phyloP scores from a whole-genome alignment of 2,888 invertebrate genomes.

The Melangyna quadrimaculata region DNA sequence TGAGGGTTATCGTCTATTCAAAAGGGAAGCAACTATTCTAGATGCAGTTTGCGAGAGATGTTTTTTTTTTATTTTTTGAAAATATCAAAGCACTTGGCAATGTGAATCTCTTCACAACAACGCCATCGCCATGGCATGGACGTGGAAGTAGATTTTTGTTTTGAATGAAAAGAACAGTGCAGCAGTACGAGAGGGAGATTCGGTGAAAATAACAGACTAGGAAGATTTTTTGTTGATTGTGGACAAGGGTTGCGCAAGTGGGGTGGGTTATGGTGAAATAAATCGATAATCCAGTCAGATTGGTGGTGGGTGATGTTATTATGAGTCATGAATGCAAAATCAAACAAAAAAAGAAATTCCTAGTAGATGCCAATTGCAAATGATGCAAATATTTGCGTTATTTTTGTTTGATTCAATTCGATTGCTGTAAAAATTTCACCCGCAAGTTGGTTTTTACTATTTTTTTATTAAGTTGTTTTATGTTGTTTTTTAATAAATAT shows the following conservation, averaged over 20 bases:
- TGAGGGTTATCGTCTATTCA: not conserved
- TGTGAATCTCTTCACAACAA: not conserved
- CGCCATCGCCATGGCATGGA: no score
- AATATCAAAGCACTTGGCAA: not conserved
- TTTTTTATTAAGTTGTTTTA: not conserved
- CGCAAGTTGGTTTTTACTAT: not conserved
- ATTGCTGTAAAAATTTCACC: not conserved
- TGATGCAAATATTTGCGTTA: conserved; percentile 4
- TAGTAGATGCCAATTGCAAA: not conserved
- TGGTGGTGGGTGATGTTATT: not conserved
- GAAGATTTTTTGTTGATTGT: not conserved
- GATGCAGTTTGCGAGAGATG: conserved; percentile 14
- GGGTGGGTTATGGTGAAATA: conserved; percentile 66
- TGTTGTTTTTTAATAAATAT: no score
- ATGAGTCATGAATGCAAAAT: conserved; percentile 45
- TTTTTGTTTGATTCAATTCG: not conserved
- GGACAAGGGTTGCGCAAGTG: conserved; percentile 37
- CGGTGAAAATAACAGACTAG: not conserved
- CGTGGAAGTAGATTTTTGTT: not conserved
- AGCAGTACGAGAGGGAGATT: not conserved
- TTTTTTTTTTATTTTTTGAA: not conserved
- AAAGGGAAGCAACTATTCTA: conserved; percentile 29
- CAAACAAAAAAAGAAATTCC: not conserved
- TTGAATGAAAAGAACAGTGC: not conserved
- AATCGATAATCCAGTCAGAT: conserved; percentile 49